These are phyloP conservation scores for Spinibarbus caldwelli DNA, from an alignment of 2,797 vertebrate species.

Conservation along the genomic window DNA sequence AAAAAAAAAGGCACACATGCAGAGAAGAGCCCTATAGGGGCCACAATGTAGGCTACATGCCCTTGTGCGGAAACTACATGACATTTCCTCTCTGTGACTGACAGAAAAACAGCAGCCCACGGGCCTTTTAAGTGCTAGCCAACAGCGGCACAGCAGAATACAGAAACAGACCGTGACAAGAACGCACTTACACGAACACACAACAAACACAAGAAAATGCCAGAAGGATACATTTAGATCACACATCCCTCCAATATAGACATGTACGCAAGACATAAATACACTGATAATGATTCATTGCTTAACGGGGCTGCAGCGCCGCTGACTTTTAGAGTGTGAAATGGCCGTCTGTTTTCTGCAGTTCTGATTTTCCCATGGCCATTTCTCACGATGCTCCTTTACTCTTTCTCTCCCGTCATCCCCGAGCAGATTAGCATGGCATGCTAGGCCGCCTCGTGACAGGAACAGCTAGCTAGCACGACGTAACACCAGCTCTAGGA, in stretches of 20 bases:
- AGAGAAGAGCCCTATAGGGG: neutral
- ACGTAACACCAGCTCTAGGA: slow-evolving; percentile 1
- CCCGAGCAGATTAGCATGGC: slow-evolving; percentile 36
- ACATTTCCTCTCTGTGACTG: slow-evolving; percentile 37
- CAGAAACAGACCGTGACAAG: slow-evolving; percentile 9
- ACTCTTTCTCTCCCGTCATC: slow-evolving; percentile 32
- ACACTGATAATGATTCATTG: slow-evolving; percentile 39
- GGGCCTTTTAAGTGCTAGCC: slow-evolving; percentile 18
- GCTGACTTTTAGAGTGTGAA: slow-evolving; percentile 51
- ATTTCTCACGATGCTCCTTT: slow-evolving; percentile 28
- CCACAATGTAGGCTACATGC: slow-evolving; percentile 18
- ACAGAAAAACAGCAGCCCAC: slow-evolving; percentile 41
- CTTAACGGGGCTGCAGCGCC: slow-evolving; percentile 19
- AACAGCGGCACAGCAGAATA: slow-evolving; percentile 11
- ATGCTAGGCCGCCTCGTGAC: slow-evolving; percentile 18
- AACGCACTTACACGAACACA: neutral
- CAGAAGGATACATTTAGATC: slow-evolving; percentile 29
- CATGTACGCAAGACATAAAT: slow-evolving; percentile 14
- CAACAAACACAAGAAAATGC: slow-evolving; percentile 28
- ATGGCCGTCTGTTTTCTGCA: slow-evolving; percentile 43
- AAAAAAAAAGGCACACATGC: neutral
- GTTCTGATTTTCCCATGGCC: slow-evolving; percentile 30
- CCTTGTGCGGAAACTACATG: slow-evolving; percentile 23
- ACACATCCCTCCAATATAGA: slow-evolving; percentile 20
- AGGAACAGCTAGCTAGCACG: slow-evolving; percentile 1